Evolutionary conservation across 2,797 vertebrate species (phyloP), one percentile per base, ranked within the genome.

Genomic region (Squalus acanthias): DNA sequence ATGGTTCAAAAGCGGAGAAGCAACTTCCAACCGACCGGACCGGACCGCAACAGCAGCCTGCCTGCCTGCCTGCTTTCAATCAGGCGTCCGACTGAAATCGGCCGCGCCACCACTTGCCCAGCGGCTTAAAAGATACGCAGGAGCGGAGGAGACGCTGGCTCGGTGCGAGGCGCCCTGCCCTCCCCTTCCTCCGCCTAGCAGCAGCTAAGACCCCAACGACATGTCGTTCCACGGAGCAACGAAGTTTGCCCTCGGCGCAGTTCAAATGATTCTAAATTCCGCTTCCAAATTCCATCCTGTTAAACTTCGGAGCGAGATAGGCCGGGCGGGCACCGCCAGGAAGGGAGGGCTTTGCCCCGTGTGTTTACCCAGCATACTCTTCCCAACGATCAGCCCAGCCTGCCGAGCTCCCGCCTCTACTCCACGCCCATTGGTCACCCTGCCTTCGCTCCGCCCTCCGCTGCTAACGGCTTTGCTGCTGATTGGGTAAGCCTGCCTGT

Each of bases 1-100:
- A 99, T 99, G 97, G 96, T 98, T 67, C 53, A 96, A 96, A 53
- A 67, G 15, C 96, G 96, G 92, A 96, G 96, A 97, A 96, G 85
- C 96, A 88, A 96, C 96, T 96, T 97, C 89, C 95, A 39, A 96
- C 87, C 72, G 96, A 46, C 87, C 72, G 96, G 96, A 96, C 96
- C 96, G 79, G 39, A 85, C 39, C 39, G 39, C 17, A 46, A 85
- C 39, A 85, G 10, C 53, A 33, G 15, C 53, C 57, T 6, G 13
- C 74, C 69, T 15, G 15, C 53, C 57, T 6, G 13, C 74, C 69
- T 15, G 74, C 26, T 79, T 33, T 33, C 33, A 67, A 67, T 67
- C 13, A 67, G 65, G 65, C 15, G 65, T 67, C 65, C 65, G 65
- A 67, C 65, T 67, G 65, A 67, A 67, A 10, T 33, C n/a, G 17